Conservation (phyloP, 2,888 invertebrate genomes). For the Phyto melanocephala region DNA sequence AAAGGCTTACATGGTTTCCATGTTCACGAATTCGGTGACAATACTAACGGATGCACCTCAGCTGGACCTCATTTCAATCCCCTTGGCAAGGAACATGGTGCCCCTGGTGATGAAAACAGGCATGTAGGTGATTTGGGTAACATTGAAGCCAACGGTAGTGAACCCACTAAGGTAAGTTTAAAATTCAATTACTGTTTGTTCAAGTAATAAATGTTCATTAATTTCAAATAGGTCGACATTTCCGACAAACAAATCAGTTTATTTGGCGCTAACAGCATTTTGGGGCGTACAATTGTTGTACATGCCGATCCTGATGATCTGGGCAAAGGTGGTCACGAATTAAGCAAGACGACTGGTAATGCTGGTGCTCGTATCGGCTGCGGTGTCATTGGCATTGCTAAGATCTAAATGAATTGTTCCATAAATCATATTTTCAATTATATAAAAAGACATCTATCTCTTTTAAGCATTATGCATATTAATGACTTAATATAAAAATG, state of each 20-base stretch:
- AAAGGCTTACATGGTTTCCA: constrained; percentile 89
- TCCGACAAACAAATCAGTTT: constrained; percentile 84
- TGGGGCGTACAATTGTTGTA: constrained; percentile 92
- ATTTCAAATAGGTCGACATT: constrained; percentile 79
- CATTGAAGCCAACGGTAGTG: constrained; percentile 83
- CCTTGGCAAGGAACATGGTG: constrained; percentile 88
- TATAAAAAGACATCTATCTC: background rate
- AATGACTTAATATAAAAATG: too few species aligned
- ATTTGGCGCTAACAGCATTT: constrained; percentile 85
- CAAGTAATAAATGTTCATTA: background rate
- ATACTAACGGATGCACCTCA: constrained; percentile 96
- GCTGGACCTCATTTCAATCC: constrained; percentile 98
- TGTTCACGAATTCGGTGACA: constrained; percentile 97
- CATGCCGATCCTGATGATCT: constrained; percentile 96
- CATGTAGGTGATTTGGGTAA: constrained; percentile 97
- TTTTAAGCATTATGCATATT: background rate
- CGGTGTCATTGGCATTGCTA: constrained; percentile 78
- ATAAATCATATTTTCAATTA: constrained; percentile 1
- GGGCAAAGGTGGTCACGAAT: constrained; percentile 94
- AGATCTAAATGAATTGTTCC: constrained; percentile 69
- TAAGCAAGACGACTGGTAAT: constrained; percentile 96
- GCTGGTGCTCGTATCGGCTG: constrained; percentile 85
- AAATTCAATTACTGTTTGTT: too few species aligned
- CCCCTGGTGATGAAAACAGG: constrained; percentile 84
- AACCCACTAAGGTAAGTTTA: constrained; percentile 81